Evolutionary conservation across 2,888 invertebrate genomes (phyloP).

Genomic region (Lymantria dispar): DNA sequence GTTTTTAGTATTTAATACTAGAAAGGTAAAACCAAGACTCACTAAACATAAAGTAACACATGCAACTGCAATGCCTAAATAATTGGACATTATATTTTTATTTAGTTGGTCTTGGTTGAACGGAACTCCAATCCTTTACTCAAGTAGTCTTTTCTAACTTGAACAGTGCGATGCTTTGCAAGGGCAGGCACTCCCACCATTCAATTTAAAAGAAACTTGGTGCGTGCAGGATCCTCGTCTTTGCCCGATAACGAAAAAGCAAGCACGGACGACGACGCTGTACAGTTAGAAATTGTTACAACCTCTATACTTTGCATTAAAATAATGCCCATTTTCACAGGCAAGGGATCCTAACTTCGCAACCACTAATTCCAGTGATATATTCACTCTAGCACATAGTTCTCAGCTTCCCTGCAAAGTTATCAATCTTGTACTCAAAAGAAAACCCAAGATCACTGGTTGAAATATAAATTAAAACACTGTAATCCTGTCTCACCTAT

Average conservation of each 20-base stretch:
- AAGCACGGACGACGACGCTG: constrained; percentile 69
- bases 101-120: constrained; percentile 83
- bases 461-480: constrained; percentile 55
- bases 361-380: constrained; percentile 75
- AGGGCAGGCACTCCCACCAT: constrained; percentile 77
- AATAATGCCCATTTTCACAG: constrained; percentile 93
- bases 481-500: constrained; percentile 61
- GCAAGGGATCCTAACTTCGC: constrained; percentile 81
- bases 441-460: constrained; percentile 72
- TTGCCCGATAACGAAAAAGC: constrained; percentile 39
- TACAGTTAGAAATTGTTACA: constrained; percentile 84
- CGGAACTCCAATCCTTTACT: constrained; percentile 81
- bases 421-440: constrained; percentile 74
- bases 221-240: constrained; percentile 71
- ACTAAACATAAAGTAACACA: constrained; percentile 76
- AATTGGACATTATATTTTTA: constrained; percentile 59
- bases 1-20: constrained; percentile 42
- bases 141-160: constrained; percentile 80
- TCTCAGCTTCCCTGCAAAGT: constrained; percentile 82
- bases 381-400: constrained; percentile 75
- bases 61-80: constrained; percentile 53
- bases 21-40: constrained; percentile 81
- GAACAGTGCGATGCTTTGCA: constrained; percentile 76
- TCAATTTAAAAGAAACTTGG: constrained; percentile 81
- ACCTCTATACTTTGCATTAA: constrained; percentile 96